Percentiles rank a stretch among this genome's conserved stretches.
Evolutionary conservation across 2,113 vertebrate species (phyloP).

Genomic region (Sardina pilchardus): DNA sequence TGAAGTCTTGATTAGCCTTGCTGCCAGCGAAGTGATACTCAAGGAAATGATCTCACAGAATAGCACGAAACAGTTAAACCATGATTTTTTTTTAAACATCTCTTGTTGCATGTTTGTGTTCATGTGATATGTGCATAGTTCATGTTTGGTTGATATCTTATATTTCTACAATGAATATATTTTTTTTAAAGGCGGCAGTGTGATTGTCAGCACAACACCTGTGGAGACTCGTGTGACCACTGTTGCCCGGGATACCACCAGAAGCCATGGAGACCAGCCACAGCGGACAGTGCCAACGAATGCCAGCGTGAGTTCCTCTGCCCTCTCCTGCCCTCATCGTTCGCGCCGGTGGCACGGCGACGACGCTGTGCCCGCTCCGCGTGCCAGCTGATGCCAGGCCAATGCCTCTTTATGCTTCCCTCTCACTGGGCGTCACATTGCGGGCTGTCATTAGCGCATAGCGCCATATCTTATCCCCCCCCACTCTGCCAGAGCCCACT

Average conservation of each 20-base stretch:
- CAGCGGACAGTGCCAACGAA: slow-evolving; percentile 69
- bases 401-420: background rate
- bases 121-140: background rate
- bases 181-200: slow-evolving; percentile 77
- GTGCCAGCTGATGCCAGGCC: background rate
- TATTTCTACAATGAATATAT: background rate
- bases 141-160: background rate
- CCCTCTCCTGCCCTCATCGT: background rate
- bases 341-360: slow-evolving; percentile 46
- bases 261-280: slow-evolving; percentile 81
- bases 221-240: slow-evolving; percentile 84
- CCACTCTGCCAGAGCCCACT: background rate
- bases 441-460: background rate
- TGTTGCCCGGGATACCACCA: slow-evolving; percentile 88
- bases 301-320: slow-evolving; percentile 81
- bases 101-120: background rate
- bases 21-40: background rate
- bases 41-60: background rate
- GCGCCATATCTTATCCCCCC: background rate
- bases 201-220: slow-evolving; percentile 89
- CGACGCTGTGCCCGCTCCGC: background rate
- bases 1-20: background rate
- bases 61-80: background rate
- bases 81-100: background rate
- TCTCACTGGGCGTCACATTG: background rate